Percentiles rank a stretch among this genome's conserved stretches.
Conservation (phyloP, 2,888 invertebrate species). For the Acheta domesticus region DNA sequence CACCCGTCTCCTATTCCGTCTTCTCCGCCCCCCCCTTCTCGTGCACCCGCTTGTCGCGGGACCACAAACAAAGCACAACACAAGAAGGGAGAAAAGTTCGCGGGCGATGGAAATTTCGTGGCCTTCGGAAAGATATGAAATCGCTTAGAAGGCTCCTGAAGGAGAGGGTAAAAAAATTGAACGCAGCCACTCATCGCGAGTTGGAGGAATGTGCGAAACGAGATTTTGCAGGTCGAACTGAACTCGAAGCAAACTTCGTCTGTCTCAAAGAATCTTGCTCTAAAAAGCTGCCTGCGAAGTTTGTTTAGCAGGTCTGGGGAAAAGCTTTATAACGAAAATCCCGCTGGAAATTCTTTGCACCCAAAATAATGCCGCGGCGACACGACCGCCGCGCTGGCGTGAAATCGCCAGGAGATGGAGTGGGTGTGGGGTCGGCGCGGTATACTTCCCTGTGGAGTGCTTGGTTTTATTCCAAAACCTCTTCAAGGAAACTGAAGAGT, state of each 20-base stretch:
- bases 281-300: background rate
- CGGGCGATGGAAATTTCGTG: background rate
- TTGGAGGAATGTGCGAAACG: conserved; percentile 10
- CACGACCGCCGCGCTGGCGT: no score
- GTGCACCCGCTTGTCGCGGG: background rate
- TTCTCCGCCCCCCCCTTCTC: background rate
- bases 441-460: no score
- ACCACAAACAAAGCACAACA: background rate
- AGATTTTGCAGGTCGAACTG: conserved; percentile 10
- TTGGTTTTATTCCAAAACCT: no score
- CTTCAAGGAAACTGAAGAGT: no score
- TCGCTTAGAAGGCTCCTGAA: background rate
- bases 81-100: background rate
- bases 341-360: background rate
- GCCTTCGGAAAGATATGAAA: background rate
- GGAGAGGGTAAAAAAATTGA: background rate
- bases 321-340: conserved; percentile 8
- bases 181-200: conserved; percentile 12
- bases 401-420: no score
- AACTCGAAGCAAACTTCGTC: conserved; percentile 9
- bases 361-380: background rate
- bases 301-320: conserved; percentile 18
- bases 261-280: conserved; percentile 6
- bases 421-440: no score
- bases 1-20: background rate